Evolutionary conservation across 2,113 vertebrate genomes (phyloP).

Genomic region (Clarias batrachus): DNA sequence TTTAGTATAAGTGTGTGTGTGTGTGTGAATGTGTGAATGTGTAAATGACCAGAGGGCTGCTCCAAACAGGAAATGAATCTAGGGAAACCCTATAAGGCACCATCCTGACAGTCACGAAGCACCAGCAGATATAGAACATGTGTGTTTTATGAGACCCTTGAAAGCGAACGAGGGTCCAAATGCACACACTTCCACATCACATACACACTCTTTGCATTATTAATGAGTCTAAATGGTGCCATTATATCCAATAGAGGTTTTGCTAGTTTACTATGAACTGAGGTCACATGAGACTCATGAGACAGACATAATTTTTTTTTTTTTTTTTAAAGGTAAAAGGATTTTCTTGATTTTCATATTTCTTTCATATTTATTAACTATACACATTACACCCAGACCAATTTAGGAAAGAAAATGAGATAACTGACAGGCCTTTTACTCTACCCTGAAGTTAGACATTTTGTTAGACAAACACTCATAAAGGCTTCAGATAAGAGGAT

Average conservation of each 20-base stretch:
- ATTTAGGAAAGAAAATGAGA: conserved; percentile 19
- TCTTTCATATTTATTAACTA: not conserved
- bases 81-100: conserved; percentile 68
- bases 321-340: not conserved
- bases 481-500: not conserved
- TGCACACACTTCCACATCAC: conserved; percentile 29
- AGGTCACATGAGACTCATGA: conserved; percentile 41
- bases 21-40: conserved; percentile 64
- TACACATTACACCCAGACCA: not conserved
- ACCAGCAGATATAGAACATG: conserved; percentile 72
- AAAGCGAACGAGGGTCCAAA: not conserved
- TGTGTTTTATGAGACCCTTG: conserved; percentile 67
- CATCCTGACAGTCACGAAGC: conserved; percentile 71
- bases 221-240: conserved; percentile 86
- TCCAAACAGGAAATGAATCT: conserved; percentile 68
- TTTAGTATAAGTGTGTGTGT: conserved; percentile 61
- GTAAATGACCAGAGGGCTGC: conserved; percentile 63
- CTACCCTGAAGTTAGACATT: not conserved
- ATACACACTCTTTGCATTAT: conserved; percentile 72
- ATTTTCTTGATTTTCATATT: not conserved
- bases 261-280: conserved; percentile 69
- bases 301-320: conserved; percentile 44
- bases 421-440: not conserved
- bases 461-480: not conserved
- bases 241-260: conserved; percentile 70